A percentile compares a stretch with the other conserved stretches of the same genome.
These are phyloP conservation scores for Delphinapterus leucas DNA, from an alignment of 2,113 vertebrate species.

Conservation along the genomic window DNA sequence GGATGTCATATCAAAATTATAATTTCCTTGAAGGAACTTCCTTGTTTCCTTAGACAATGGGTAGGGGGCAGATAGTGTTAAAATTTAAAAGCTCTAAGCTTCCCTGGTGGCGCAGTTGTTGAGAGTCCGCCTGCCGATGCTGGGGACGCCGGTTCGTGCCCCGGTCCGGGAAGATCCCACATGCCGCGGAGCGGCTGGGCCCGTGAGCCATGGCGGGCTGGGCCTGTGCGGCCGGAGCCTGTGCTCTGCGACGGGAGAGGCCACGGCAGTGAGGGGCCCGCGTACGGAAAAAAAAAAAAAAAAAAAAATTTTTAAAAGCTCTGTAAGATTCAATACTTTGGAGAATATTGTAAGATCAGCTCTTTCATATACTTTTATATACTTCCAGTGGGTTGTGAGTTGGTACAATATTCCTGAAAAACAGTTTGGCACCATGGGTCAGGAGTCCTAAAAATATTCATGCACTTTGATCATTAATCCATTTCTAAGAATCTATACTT, in stretches of 20 bases:
- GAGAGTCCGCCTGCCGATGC: no score
- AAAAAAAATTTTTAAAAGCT: neutral
- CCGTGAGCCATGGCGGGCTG: no score
- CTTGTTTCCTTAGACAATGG: constrained; percentile 7
- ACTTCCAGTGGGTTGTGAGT: neutral
- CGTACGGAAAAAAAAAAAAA: no score
- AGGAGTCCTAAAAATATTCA: neutral
- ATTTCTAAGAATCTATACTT: neutral
- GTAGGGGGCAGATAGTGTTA: neutral
- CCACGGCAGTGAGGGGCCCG: no score
- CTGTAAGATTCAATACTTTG: neutral
- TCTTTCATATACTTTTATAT: neutral
- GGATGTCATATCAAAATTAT: constrained; percentile 18
- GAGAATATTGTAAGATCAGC: neutral
- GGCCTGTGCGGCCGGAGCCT: no score
- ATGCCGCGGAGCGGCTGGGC: no score
- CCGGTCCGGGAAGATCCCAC: no score
- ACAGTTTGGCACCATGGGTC: neutral
- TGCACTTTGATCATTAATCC: neutral
- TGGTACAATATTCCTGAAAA: neutral
- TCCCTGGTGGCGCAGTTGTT: no score
- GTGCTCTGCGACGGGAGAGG: no score
- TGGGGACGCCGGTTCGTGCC: no score
- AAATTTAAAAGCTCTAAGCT: neutral
- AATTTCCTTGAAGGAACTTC: constrained; percentile 15